These are phyloP conservation scores for Scylla paramamosain DNA, from an alignment of 1,140 invertebrate genomes.

Conservation along the genomic window DNA sequence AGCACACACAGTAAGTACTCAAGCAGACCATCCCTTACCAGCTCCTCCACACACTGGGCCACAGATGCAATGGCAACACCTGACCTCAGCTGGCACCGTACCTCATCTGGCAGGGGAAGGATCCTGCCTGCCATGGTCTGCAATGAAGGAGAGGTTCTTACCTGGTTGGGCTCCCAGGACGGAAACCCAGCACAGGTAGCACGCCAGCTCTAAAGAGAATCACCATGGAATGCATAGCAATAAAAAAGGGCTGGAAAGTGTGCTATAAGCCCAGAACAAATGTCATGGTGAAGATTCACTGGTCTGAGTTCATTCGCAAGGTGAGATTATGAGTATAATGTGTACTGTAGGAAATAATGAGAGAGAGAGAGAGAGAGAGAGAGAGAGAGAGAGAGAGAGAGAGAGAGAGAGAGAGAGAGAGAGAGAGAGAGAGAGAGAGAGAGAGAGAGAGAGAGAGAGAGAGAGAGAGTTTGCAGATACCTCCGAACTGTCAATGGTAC, in stretches of 20 bases:
- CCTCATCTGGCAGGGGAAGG: slow-evolving; percentile 78
- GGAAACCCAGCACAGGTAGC: not conserved
- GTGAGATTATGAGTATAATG: not conserved
- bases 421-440: slow-evolving; percentile 53
- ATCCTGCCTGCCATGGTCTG: slow-evolving; percentile 54
- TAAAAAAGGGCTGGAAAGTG: too few species aligned
- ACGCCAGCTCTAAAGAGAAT: too few species aligned
- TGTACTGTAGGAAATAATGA: not conserved
- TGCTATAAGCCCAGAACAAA: too few species aligned
- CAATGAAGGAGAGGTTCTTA: not conserved
- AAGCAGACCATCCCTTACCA: slow-evolving; percentile 77
- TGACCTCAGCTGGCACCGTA: slow-evolving; percentile 80
- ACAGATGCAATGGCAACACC: slow-evolving; percentile 80
- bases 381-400: not conserved
- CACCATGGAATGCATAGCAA: not conserved
- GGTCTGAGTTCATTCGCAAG: not conserved
- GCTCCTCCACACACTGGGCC: slow-evolving; percentile 81
- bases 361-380: slow-evolving; percentile 53
- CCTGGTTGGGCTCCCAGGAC: not conserved
- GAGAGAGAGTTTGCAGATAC: not conserved
- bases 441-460: not conserved
- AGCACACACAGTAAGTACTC: too few species aligned
- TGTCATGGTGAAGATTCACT: not conserved
- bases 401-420: slow-evolving; percentile 18
- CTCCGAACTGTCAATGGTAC: not conserved